Percentiles rank a stretch among this genome's conserved stretches.
phyloP scores from a whole-genome alignment of 2,888 invertebrate species.

The Nebria salina region DNA sequence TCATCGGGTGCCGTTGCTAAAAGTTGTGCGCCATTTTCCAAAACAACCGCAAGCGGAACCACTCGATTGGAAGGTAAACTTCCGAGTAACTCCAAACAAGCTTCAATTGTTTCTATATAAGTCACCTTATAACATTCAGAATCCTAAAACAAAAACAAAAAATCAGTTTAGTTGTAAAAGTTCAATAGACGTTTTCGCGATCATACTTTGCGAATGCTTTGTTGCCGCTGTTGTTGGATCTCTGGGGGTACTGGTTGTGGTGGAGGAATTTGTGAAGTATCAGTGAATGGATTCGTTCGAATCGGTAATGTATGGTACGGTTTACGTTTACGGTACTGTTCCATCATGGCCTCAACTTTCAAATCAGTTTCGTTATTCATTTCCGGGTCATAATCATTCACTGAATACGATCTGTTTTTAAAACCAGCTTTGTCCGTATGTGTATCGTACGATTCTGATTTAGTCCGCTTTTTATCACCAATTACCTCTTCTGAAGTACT shows the following conservation, averaged over 20 bases:
- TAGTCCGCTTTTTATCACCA: constrained; percentile 56
- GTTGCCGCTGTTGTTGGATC: constrained; percentile 82
- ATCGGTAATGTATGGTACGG: constrained; percentile 55
- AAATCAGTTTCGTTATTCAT: constrained; percentile 59
- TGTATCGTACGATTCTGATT: constrained; percentile 58
- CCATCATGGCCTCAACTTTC: constrained; percentile 63
- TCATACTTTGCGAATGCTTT: constrained; percentile 82
- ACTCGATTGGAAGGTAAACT: constrained; percentile 60
- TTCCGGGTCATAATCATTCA: constrained; percentile 51
- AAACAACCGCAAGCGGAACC: constrained; percentile 58
- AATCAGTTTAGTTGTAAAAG: neutral
- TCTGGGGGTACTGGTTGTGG: constrained; percentile 81
- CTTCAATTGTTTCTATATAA: constrained; percentile 86
- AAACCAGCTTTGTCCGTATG: constrained; percentile 53
- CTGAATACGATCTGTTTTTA: constrained; percentile 52
- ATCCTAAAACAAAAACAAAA: constrained; percentile 67
- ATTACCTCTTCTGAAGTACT: constrained; percentile 57
- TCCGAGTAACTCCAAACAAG: constrained; percentile 78
- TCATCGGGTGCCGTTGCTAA: constrained; percentile 60
- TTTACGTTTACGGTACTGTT: constrained; percentile 66
- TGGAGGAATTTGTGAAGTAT: constrained; percentile 61
- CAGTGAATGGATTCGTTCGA: constrained; percentile 58
- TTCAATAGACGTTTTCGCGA: neutral
- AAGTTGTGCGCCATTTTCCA: constrained; percentile 61
- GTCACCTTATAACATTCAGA: constrained; percentile 86